phyloP scores from a whole-genome alignment of 1,140 invertebrate species.

The Metopolophium dirhodum region DNA sequence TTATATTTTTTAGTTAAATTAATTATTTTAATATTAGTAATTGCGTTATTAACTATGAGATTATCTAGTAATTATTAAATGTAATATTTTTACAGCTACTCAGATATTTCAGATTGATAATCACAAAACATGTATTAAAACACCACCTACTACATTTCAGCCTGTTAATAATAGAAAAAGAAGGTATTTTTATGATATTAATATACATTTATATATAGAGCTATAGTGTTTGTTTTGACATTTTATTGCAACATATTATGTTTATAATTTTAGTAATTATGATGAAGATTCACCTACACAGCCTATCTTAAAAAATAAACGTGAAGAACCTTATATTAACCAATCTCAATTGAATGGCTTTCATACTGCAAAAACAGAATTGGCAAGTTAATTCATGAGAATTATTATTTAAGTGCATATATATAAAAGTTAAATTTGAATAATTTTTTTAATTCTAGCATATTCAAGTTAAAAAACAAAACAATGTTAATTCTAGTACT shows the following conservation, averaged over 20 bases:
- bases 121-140: not conserved
- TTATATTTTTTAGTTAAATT: not conserved
- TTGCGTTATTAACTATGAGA: no score
- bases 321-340: constrained; percentile 9
- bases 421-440: not conserved
- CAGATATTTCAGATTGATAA: not conserved
- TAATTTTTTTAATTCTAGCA: constrained; percentile 18
- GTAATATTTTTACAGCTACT: not conserved
- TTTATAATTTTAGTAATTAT: constrained; percentile 15
- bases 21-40: no score
- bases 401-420: no score
- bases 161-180: constrained; percentile 48
- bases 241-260: not conserved
- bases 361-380: constrained; percentile 55
- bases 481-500: constrained; percentile 11
- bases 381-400: not conserved
- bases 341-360: constrained; percentile 40
- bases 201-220: not conserved
- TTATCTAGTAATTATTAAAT: not conserved
- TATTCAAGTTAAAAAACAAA: constrained; percentile 57
- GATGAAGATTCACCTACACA: not conserved
- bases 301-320: constrained; percentile 24
- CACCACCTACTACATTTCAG: not conserved
- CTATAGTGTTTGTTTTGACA: not conserved
- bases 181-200: constrained; percentile 30